These are phyloP conservation scores for Hermaeophaga mercurialis DNA, from an alignment of 2,888 invertebrate species.

Conservation along the genomic window DNA sequence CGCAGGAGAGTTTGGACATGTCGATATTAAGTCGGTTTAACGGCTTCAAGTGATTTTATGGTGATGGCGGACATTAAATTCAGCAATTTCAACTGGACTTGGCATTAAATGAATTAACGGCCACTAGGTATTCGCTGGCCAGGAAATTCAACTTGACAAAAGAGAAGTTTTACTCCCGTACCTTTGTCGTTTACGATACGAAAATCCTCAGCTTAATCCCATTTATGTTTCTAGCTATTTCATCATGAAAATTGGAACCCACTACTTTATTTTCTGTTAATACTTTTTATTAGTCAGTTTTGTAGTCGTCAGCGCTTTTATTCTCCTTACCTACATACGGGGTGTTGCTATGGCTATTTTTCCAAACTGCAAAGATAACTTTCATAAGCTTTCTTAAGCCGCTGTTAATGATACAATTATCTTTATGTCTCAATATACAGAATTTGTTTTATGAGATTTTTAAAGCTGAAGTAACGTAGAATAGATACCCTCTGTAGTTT, in stretches of 20 bases:
- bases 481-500: too few species aligned
- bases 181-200: constrained; percentile 28
- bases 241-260: constrained; percentile 27
- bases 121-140: constrained; percentile 44
- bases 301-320: constrained; percentile 20
- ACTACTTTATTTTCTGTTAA: constrained; percentile 21
- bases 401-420: constrained; percentile 6
- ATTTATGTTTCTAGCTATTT: constrained; percentile 25
- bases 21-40: constrained; percentile 49
- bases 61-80: constrained; percentile 45
- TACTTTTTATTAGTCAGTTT: constrained; percentile 25
- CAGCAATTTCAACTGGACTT: constrained; percentile 39
- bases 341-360: constrained; percentile 25
- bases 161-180: constrained; percentile 29
- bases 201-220: constrained; percentile 23
- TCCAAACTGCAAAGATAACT: not conserved
- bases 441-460: too few species aligned
- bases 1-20: constrained; percentile 37
- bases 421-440: not conserved
- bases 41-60: constrained; percentile 49
- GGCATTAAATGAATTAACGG: constrained; percentile 49
- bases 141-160: constrained; percentile 39
- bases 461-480: too few species aligned
- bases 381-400: constrained; percentile 12
- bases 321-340: constrained; percentile 22